Evolutionary conservation across 2,888 invertebrate genomes (phyloP), one percentile per base, ranked within the genome.

Genomic region (Orgyia antiqua): DNA sequence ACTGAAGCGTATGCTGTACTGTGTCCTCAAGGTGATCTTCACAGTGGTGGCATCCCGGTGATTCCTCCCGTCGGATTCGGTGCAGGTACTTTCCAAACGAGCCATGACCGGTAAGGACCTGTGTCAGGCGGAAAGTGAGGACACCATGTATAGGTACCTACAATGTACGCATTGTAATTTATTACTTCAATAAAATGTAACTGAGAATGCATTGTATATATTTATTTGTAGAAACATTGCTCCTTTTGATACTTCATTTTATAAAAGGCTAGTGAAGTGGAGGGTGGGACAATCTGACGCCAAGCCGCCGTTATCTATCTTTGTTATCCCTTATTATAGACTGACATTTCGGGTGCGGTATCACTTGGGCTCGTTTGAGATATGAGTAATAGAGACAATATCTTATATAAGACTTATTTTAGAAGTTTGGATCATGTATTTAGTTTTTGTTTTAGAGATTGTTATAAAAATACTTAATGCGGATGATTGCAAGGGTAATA

Each of bases 261-360:
- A 35, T 31, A 34, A 21, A 36, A 26, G 15, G 24, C 15, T 24
- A 12, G 23, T 19, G 17, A 20, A 20, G 11, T 11, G 25, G 29
- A 34, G 29, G 10, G 10, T 15, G 21, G 42, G 36, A 35, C 39
- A 37, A 39, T 29, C 28, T 36, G 50, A 45, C 41, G 39, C 39
- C 45, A 37, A 32, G 29, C 24, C 31, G 32, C 17, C 24, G 39
- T 42, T 49, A 42, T 45, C 39, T 37, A 24, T 49, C 31, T 39
- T 33, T 27, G 33, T 44, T 47, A 39, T 42, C 39, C 50, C 33
- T 41, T 41, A 36, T 44, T 41, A 47, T 29, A 15, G 19, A 33
- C 29, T 33, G 30, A 30, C 33, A 33, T 45, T 23, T 37, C 9
- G 26, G 33, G 30, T 19, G 29, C 33, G 29, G 42, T 33, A 30